These are phyloP conservation scores for Cantharis rufa DNA, from an alignment of 2,888 invertebrate genomes.

Conservation along the genomic window DNA sequence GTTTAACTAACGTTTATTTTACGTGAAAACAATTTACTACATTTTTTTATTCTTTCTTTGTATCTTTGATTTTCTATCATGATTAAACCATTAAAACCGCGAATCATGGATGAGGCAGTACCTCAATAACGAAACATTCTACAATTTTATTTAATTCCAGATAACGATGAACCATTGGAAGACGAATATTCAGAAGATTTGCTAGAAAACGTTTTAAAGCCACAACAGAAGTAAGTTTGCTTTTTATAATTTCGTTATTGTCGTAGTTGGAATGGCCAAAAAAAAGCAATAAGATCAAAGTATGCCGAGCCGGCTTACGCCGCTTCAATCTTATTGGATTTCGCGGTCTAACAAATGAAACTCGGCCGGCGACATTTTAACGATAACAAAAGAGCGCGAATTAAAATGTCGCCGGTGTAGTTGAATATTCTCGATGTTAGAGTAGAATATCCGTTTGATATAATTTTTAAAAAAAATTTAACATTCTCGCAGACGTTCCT, in stretches of 20 bases:
- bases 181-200: constrained; percentile 72
- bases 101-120: too few relatives aligned
- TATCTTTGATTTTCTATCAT: too few relatives aligned
- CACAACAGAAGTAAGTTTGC: constrained; percentile 69
- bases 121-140: too few relatives aligned
- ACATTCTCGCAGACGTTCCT: constrained; percentile 77
- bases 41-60: too few relatives aligned
- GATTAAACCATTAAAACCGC: too few relatives aligned
- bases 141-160: constrained; percentile 52
- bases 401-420: background rate
- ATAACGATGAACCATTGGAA: constrained; percentile 54
- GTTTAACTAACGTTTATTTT: too few relatives aligned
- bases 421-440: constrained; percentile 17
- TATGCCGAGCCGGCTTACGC: background rate
- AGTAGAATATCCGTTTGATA: constrained; percentile 21
- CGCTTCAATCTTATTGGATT: background rate
- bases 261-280: background rate
- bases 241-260: background rate
- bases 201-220: constrained; percentile 67
- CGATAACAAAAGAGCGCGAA: too few relatives aligned
- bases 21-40: too few relatives aligned
- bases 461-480: constrained; percentile 54
- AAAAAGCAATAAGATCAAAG: background rate
- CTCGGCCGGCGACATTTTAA: background rate
- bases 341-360: background rate